Conservation (phyloP, 2,888 invertebrate species). For the Abscondita cerata region DNA sequence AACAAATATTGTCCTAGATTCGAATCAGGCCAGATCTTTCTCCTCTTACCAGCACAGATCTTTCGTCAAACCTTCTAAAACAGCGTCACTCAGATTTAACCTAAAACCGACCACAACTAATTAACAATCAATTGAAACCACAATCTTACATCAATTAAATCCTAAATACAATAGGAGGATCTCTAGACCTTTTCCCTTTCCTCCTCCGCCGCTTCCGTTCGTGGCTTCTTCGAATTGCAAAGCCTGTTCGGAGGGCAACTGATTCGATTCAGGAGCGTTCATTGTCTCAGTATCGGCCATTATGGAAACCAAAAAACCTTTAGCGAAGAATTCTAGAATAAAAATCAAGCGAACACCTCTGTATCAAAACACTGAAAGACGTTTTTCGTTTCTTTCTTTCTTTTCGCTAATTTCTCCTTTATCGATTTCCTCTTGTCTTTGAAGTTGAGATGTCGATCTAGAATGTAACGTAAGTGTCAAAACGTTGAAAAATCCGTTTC, state of each 20-base stretch:
- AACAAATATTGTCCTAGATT: conserved; percentile 89
- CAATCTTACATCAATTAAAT: conserved; percentile 68
- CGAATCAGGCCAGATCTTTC: conserved; percentile 78
- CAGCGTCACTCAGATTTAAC: conserved; percentile 77
- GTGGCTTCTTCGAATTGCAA: conserved; percentile 67
- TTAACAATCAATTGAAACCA: not conserved
- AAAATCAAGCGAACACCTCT: conserved; percentile 42
- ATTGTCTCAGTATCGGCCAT: conserved; percentile 55
- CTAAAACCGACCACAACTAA: conserved; percentile 54
- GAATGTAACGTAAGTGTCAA: conserved; percentile 23
- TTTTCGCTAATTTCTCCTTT: conserved; percentile 75
- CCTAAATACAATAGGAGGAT: conserved; percentile 83
- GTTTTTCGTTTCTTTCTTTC: conserved; percentile 73
- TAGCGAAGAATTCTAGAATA: not conserved
- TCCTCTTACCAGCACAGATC: conserved; percentile 80
- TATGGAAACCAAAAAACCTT: conserved; percentile 35
- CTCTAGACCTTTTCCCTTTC: conserved; percentile 73
- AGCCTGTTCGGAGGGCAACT: conserved; percentile 62
- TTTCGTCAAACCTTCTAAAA: conserved; percentile 71
- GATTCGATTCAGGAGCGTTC: conserved; percentile 57
- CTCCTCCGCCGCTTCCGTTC: conserved; percentile 71
- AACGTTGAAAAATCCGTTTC: not conserved
- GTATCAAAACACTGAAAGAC: conserved; percentile 50
- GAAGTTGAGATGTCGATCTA: conserved; percentile 68
- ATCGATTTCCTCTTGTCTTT: conserved; percentile 72